Evolutionary conservation across 2,113 vertebrate genomes (phyloP).

Genomic region (Acrocephalus arundinaceus): DNA sequence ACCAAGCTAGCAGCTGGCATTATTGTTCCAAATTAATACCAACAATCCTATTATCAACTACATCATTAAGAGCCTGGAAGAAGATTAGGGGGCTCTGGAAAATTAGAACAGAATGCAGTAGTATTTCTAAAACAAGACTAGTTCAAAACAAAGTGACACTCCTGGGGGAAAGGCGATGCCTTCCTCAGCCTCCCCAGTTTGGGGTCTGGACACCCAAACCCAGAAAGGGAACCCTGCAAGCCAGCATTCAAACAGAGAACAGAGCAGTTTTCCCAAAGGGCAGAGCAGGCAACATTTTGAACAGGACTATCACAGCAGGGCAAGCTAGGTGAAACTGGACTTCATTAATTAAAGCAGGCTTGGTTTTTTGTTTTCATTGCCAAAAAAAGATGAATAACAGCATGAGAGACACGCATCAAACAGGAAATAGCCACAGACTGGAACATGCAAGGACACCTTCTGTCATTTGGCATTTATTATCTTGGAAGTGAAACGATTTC

Average conservation of each 20-base stretch:
- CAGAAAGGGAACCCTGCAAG: neutral
- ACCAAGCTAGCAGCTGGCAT: slow-evolving; percentile 82
- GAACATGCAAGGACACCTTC: neutral
- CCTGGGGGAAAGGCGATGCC: neutral
- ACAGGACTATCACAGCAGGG: slow-evolving; percentile 53
- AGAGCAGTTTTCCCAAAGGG: neutral
- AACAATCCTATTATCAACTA: slow-evolving; percentile 91
- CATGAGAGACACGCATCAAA: accelerated
- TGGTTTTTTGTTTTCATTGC: neutral
- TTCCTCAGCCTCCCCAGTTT: neutral
- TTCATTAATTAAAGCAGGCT: slow-evolving; percentile 58
- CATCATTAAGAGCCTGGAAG: slow-evolving; percentile 87
- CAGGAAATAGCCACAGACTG: neutral
- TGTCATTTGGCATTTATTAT: neutral
- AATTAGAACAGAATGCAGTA: slow-evolving; percentile 83
- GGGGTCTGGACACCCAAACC: neutral
- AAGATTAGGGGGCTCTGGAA: slow-evolving; percentile 92
- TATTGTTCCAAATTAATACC: slow-evolving; percentile 89
- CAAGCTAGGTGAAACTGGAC: slow-evolving; percentile 38
- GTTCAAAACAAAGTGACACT: slow-evolving; percentile 38
- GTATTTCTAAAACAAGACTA: slow-evolving; percentile 63
- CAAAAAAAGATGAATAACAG: neutral
- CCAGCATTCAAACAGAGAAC: neutral
- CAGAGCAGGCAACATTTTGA: neutral
- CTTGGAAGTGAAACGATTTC: slow-evolving; percentile 38